These are phyloP conservation scores for Hydrochoerus hydrochaeris DNA, from an alignment of 2,113 vertebrate species.

Conservation along the genomic window DNA sequence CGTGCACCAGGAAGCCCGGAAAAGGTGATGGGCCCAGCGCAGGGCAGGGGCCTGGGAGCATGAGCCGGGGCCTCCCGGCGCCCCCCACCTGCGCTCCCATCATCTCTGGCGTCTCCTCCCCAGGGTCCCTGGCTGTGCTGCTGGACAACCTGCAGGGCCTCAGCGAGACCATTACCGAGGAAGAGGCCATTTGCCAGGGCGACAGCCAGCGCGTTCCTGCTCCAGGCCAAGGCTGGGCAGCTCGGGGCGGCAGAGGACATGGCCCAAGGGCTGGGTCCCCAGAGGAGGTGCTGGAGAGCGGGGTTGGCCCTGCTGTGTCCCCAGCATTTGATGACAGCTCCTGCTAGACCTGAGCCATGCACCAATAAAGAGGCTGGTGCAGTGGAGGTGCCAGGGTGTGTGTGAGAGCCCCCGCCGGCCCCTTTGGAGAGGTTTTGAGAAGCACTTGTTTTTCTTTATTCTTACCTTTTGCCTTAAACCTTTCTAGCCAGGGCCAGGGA, in stretches of 20 bases:
- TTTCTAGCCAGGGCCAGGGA: not conserved
- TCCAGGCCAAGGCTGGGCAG: not conserved
- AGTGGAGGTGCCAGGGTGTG: not conserved
- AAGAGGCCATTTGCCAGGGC: constrained; percentile 73
- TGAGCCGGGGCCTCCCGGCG: not conserved
- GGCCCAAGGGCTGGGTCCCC: not conserved
- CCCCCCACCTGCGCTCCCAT: not conserved
- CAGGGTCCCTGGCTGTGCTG: constrained; percentile 80
- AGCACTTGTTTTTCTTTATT: constrained; percentile 6
- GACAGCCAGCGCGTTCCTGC: not conserved
- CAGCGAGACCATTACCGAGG: constrained; percentile 80
- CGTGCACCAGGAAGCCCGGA: not conserved
- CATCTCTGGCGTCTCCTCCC: not conserved
- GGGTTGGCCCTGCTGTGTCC: not conserved
- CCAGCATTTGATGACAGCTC: not conserved
- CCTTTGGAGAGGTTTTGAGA: not conserved
- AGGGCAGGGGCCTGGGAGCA: not conserved
- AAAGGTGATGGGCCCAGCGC: constrained; percentile 10
- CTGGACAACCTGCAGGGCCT: constrained; percentile 82
- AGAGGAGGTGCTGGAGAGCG: not conserved
- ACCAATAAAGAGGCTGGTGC: constrained; percentile 71
- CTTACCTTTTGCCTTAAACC: not conserved
- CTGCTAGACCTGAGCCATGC: not conserved
- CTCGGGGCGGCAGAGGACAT: not conserved
- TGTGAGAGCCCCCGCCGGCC: not conserved